Base-by-base conservation (phyloP, 2,113 vertebrate species). In the Echinops telfairi region DNA sequence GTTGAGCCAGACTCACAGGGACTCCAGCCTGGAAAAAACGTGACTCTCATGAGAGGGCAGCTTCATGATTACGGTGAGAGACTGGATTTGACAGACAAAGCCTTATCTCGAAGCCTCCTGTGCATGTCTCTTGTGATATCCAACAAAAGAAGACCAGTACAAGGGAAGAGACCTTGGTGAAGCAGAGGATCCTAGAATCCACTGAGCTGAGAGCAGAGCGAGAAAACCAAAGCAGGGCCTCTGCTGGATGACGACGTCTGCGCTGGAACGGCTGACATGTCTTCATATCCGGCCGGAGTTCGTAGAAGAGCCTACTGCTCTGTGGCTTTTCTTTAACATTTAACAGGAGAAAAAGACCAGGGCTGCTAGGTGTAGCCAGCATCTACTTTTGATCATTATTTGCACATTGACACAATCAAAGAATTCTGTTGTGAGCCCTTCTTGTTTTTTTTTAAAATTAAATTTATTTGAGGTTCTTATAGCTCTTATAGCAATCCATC, bases 381-480 rank as follows among this genome's bases (percentile, higher is more conserved):
- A n/a, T 81, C 53, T 81, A 40, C 91, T 77, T 96, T 94, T 95
- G 88, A 83, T 92, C 86, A 88, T 84, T 73, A 89, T 81, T 77
- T 89, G 58, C 71, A 92, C 38, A 76, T 40, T 83, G 82, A 76
- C 16, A 43, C 38, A 83, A 47, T 47, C 43, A 47, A 68, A 92
- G 6, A 81, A 78, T 93, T 89, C 25, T 83, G 19, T 53, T 89
- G 33, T 71, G 23, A 86, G 31, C 12, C 43, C 0, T 14, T 53
- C 43, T 10, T 10, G 5, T 10, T 14, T 53, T 53, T 53, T 53
- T 53, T 53, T 53, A 53, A 53, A 53, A 53, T 7, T 7, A 53
- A 12, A 12, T 53, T 53, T 53, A 53, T 53, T 53, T 53, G 47
- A 9, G 47, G 47, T 14, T 53, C 47, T 53, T 53, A 53, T 11